Base-by-base conservation (phyloP, 2,113 vertebrate species). In the Anseranas semipalmata region DNA sequence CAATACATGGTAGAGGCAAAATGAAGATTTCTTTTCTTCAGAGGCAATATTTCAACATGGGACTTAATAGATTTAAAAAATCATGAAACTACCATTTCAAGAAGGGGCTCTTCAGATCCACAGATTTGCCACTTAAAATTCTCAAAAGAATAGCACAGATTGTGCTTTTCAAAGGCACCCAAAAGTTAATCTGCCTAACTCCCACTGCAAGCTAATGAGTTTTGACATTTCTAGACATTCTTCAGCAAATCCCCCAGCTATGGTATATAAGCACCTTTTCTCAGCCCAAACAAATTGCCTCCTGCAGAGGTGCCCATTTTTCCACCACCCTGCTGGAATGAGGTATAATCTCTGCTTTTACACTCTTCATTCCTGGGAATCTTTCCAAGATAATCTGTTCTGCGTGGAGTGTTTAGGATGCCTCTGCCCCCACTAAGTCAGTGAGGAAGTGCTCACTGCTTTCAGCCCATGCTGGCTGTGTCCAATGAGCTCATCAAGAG, bases 371-470 rank as follows among this genome's bases (percentile, higher is more conserved):
- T 96, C 73, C 80, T 76, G 65, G 93, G 80, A 94, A 56, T 74
- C 17, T 39, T 79, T 93, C 91, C 94, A 95, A 35, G 80, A 58
- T 86, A 88, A 94, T 88, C 89, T 87, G 76, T 81, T 89, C 80
- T 86, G 68, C 75, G 88, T 0, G 24, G 74, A 85, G 43, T 74
- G 55, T 46, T 84, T 92, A 55, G 83, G 75, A 41, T 1, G 2
- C 37, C 75, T 72, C 75, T 95, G 68, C 45, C 52, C 41, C 59
- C 1, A 0, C 76, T 67, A 73, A 76, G 24, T 12, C 53, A 92
- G 55, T 24, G 72, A 62, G 72, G 79, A 95, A 59, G 43, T 41
- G 62, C 59, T 93, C 43, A 43, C 1, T 71, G 86, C 70, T 74
- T 95, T 86, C 79, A 85, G 56, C 33, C 43, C 76, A 71, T 81